Base-by-base conservation (phyloP, 2,888 invertebrate genomes). In the Zygogramma bicolorata region DNA sequence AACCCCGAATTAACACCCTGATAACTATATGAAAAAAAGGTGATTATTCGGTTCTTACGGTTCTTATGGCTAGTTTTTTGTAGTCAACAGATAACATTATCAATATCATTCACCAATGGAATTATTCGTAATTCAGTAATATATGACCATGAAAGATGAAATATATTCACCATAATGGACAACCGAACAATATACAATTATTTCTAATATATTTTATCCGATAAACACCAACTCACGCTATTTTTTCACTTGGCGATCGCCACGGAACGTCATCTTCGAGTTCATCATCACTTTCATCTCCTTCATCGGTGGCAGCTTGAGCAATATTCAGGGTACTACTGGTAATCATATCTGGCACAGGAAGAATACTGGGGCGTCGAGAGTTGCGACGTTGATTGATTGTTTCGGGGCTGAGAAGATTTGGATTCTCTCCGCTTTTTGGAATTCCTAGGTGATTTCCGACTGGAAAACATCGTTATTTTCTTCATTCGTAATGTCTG, bases 331-430 rank as follows among this genome's bases (percentile, higher is more conserved):
- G 89, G 42, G 92, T 92, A 53, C 95, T 95, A 78, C 92, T 92
- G 27, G 95, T 95, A 82, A 97, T 92, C 94, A 97, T 96, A 84
- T 97, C 97, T 3, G 97, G 97, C 13, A 98, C 98, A 0, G 97
- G 97, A 61, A 97, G 90, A 81, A 98, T 98, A 77, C 97, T 97
- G 7, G 97, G 97, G 74, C 97, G 89, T 80, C 97, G 90, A 22
- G 82, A 81, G 66, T 95, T 95, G 88, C 93, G 88, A 79, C 93
- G 87, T 84, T 93, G 92, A 84, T 90, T 92, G 75, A 93, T 88
- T 76, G 92, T 90, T 84, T 96, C 95, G 22, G 96, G 96, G 84
- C 95, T 95, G 60, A 96, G 90, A 76, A 95, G 90, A 87, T 95
- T 95, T n/a, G 92, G 92, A 85, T 92, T 93, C 46, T 92, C 92